phyloP scores from a whole-genome alignment of 1,140 invertebrate genomes.

The Agrilus planipennis region DNA sequence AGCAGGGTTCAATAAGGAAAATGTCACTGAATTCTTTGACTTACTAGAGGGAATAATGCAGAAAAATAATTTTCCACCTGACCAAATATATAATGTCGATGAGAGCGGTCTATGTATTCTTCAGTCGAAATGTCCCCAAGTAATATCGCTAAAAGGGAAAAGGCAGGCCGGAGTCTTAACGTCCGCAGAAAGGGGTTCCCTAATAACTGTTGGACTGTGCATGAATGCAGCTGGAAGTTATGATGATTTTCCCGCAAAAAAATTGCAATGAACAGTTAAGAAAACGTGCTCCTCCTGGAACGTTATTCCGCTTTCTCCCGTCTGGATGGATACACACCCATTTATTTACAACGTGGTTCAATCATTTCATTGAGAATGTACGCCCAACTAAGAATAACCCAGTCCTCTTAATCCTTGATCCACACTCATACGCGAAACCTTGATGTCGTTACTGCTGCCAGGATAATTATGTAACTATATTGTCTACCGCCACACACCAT shows the following conservation, averaged over 20 bases:
- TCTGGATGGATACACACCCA: conserved; percentile 19
- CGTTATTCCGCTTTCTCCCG: conserved; percentile 25
- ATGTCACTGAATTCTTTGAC: conserved; percentile 26
- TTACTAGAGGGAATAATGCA: conserved; percentile 20
- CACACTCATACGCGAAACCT: too few species aligned
- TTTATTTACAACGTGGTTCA: conserved; percentile 17
- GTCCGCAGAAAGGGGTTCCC: conserved; percentile 36
- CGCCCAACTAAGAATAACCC: too few species aligned
- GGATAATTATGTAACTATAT: conserved; percentile 17
- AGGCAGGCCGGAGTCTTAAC: conserved; percentile 33
- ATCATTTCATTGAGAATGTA: conserved; percentile 18
- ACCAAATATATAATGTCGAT: conserved; percentile 29
- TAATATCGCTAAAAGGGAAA: conserved; percentile 24
- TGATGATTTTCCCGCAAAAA: conserved; percentile 31
- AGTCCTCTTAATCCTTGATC: not conserved
- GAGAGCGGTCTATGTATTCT: conserved; percentile 28
- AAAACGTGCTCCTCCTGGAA: conserved; percentile 16
- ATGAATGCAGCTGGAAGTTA: conserved; percentile 29
- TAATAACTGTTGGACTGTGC: conserved; percentile 19
- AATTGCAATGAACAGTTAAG: conserved; percentile 11
- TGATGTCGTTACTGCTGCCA: not conserved
- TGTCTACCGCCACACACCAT: conserved; percentile 25
- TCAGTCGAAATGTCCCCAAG: conserved; percentile 21
- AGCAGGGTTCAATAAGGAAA: conserved; percentile 24
- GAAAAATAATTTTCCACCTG: conserved; percentile 20